Base-by-base conservation (phyloP, 23 tunicate species). In the Styela plicata region DNA sequence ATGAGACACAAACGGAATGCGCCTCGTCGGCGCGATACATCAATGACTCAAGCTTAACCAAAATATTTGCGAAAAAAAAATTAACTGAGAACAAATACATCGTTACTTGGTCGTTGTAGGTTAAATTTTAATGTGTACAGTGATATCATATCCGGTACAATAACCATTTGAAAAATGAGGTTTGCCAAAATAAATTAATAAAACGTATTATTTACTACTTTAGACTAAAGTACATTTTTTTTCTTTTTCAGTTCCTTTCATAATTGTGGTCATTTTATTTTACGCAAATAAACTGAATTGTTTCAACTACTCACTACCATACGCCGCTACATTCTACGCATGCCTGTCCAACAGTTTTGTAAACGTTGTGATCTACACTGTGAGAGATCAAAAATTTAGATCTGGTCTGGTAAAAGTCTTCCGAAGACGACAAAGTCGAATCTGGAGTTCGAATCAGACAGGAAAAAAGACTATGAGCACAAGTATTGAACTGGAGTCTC, bases 311-410 rank as follows among this genome's bases (percentile, higher is more conserved):
- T 23, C 64, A 26, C 22, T 76, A 65, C 66, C 66, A n/a, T 76
- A 36, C 64, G 25, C 66, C 5, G 30, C 21, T 24, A 29, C 81
- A 18, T 76, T 76, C 81, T 76, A 76, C 81, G 64, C 66, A 21
- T 76, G 81, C 64, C 22, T 70, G 69, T 69, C 63, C 33, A 69
- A 37, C 81, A 83, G 87, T 69, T 74, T 83, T 36, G 80, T 83
- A 37, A 83, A 83, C 30, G 87, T 83, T 2, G 22, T 83, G 1
- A 74, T 83, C 21, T 83, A 83, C 81, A 83, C 80, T 22, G 63
- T 74, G 13, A 28, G 87, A 74, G 87, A 83, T 52, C 61, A 74
- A 62, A 83, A 83, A 26, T 83, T 83, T 24, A 53, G 81, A 1
- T 21, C 13, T 7, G 66, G 66, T 22, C 27, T 36, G 31, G 17